Conservation (phyloP, 2,113 vertebrate genomes). For the Zapornia atra region DNA sequence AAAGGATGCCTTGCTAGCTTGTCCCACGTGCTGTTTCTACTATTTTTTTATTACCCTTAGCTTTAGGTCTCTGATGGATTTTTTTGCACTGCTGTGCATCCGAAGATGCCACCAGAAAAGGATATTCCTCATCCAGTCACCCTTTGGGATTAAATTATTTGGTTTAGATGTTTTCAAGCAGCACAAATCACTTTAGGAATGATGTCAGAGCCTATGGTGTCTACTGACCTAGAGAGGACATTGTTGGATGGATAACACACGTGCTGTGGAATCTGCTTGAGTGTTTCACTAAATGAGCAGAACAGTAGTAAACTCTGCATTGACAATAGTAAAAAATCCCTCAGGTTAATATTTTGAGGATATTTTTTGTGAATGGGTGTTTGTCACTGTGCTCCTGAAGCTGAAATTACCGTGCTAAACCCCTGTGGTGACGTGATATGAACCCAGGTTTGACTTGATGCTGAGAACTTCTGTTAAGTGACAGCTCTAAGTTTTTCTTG, state of each 20-base stretch:
- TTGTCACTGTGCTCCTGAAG: not conserved
- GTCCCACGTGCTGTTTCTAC: not conserved
- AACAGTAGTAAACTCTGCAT: not conserved
- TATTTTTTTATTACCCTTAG: not conserved
- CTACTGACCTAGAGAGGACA: not conserved
- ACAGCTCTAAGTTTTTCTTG: not conserved
- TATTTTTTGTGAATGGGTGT: not conserved
- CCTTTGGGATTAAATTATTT: not conserved
- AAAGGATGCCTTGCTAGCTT: not conserved
- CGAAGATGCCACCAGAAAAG: not conserved
- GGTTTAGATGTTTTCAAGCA: not conserved
- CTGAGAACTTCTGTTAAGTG: not conserved
- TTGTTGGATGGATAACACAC: not conserved
- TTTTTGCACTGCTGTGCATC: not conserved
- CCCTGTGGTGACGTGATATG: not conserved
- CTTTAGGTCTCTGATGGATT: not conserved
- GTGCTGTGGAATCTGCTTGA: not conserved
- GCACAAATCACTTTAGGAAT: not conserved
- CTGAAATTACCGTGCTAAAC: not conserved
- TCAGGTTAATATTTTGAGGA: not conserved
- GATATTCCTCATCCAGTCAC: not conserved
- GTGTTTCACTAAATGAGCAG: not conserved
- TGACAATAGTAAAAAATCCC: not conserved
- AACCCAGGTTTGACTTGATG: not conserved
- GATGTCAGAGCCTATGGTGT: not conserved